Conservation (phyloP, 2,888 invertebrate species). For the Griposia aprilina region DNA sequence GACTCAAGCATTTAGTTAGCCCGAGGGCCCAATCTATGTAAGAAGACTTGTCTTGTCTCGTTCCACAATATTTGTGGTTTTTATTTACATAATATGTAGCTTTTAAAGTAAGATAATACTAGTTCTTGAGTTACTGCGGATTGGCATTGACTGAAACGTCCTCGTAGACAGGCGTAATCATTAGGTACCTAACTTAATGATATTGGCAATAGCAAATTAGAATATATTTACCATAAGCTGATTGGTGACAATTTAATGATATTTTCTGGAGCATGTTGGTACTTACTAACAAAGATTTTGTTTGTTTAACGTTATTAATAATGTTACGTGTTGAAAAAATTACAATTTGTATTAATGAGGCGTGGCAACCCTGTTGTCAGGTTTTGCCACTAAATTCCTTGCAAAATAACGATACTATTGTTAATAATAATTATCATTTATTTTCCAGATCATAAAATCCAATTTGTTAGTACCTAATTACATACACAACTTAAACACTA, state of each 20-base stretch:
- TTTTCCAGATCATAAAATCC: background rate
- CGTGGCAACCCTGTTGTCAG: background rate
- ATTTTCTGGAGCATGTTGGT: background rate
- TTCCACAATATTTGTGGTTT: constrained; percentile 47
- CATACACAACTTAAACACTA: background rate
- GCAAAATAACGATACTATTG: background rate
- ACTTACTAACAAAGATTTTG: background rate
- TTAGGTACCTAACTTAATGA: background rate
- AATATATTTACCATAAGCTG: background rate
- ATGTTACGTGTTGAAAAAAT: background rate
- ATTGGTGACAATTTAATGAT: background rate
- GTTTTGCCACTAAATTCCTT: background rate
- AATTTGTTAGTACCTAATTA: background rate
- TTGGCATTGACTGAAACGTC: constrained; percentile 9
- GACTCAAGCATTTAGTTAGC: constrained; percentile 30
- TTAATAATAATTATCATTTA: background rate
- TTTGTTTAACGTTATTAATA: background rate
- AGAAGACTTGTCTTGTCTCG: constrained; percentile 36
- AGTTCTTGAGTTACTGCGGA: constrained; percentile 10
- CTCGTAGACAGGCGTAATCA: background rate
- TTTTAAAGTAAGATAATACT: constrained; percentile 27
- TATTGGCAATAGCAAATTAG: background rate
- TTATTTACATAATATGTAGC: constrained; percentile 61
- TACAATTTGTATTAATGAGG: background rate
- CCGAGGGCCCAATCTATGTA: constrained; percentile 59